phyloP scores from a whole-genome alignment of 2,113 vertebrate species.

The Saccopteryx bilineata region DNA sequence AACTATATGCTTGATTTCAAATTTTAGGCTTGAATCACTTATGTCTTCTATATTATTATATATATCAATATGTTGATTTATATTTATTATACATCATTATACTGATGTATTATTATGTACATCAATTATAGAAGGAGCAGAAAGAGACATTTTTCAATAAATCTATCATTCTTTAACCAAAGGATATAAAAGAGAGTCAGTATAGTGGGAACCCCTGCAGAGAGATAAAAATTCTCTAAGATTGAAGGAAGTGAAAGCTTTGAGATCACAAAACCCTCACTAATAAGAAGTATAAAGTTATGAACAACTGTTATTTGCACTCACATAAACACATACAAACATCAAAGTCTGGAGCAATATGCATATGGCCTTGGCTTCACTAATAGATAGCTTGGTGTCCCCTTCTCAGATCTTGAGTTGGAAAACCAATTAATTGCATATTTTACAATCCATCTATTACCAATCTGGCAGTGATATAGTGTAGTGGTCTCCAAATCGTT shows the following conservation, averaged over 20 bases:
- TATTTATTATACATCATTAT: too few species aligned
- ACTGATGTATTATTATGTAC: too few species aligned
- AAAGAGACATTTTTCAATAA: neutral
- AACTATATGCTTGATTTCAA: neutral
- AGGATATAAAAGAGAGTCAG: neutral
- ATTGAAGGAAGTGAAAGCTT: neutral
- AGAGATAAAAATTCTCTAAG: neutral
- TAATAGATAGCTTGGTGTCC: neutral
- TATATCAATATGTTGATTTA: too few species aligned
- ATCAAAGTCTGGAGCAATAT: neutral
- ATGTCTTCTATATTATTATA: neutral
- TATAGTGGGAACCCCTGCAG: neutral
- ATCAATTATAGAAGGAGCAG: neutral
- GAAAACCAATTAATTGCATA: slow-evolving; percentile 18
- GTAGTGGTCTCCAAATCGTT: neutral
- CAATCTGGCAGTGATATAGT: neutral
- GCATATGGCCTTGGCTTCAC: neutral
- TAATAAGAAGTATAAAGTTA: neutral
- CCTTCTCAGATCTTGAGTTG: neutral
- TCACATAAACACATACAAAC: neutral
- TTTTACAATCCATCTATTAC: slow-evolving; percentile 42
- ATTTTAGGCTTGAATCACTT: neutral
- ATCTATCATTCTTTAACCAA: neutral
- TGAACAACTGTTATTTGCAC: neutral
- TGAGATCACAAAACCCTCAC: neutral